A percentile compares a stretch with the other conserved stretches of the same genome.
Conservation (phyloP, 2,888 invertebrate species). For the Allophyes oxyacanthae region DNA sequence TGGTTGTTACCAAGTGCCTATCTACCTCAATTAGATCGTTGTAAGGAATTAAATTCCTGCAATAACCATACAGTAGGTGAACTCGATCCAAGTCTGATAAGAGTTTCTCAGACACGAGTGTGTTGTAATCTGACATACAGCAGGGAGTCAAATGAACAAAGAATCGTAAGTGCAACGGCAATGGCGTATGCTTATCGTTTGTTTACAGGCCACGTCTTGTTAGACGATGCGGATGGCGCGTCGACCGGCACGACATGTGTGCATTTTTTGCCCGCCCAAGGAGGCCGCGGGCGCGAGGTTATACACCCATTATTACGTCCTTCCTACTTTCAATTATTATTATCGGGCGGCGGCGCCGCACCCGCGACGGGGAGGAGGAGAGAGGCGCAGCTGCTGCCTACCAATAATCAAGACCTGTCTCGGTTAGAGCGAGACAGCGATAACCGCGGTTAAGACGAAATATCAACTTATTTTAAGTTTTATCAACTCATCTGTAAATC, state of each 20-base stretch:
- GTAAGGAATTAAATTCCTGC: conserved; percentile 32
- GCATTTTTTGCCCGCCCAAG: conserved; percentile 89
- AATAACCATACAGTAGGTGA: conserved; percentile 54
- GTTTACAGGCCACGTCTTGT: conserved; percentile 74
- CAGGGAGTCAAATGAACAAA: conserved; percentile 75
- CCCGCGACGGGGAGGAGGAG: conserved; percentile 88
- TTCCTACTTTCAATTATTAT: conserved; percentile 90
- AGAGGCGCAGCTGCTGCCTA: conserved; percentile 90
- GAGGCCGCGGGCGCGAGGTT: conserved; percentile 89
- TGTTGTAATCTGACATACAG: conserved; percentile 67
- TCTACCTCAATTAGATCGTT: conserved; percentile 2
- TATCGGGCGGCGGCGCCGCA: conserved; percentile 88
- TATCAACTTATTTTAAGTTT: conserved; percentile 38
- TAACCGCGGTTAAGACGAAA: conserved; percentile 61
- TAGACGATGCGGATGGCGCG: conserved; percentile 69
- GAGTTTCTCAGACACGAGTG: conserved; percentile 65
- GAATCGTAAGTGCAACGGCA: conserved; percentile 67
- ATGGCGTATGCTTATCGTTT: conserved; percentile 72
- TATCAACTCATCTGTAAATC: conserved; percentile 1
- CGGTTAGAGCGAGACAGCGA: conserved; percentile 79
- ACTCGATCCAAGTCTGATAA: conserved; percentile 69
- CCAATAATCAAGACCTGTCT: conserved; percentile 89
- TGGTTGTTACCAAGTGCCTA: conserved; percentile 1
- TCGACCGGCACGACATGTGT: conserved; percentile 82
- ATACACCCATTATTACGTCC: conserved; percentile 90